Evolutionary conservation across 2,113 vertebrate species (phyloP).

Genomic region (Charina bottae): DNA sequence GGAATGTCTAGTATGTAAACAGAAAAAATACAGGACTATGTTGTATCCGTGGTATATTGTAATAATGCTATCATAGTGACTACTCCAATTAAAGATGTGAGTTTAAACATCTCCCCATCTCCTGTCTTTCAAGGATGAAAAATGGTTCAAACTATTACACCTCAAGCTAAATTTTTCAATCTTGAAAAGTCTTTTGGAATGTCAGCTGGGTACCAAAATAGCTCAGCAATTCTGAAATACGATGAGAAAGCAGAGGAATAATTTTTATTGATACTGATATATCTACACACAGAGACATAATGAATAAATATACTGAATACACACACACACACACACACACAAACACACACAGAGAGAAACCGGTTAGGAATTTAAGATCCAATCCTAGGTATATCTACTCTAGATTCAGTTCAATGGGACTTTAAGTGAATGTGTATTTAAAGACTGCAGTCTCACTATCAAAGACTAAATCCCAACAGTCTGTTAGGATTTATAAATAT

Average conservation of each 20-base stretch:
- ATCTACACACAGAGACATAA: not conserved
- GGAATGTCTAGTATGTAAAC: constrained; percentile 17
- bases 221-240: constrained; percentile 43
- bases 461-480: not conserved
- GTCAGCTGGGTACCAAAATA: constrained; percentile 32
- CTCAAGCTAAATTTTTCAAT: constrained; percentile 13
- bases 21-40: not conserved
- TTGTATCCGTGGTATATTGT: not conserved
- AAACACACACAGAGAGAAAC: not conserved
- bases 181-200: constrained; percentile 4
- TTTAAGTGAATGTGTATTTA: not conserved
- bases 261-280: not conserved
- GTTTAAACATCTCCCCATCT: not conserved
- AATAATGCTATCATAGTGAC: constrained; percentile 1
- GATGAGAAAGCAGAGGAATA: constrained; percentile 11
- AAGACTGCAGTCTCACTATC: not conserved
- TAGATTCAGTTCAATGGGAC: not conserved
- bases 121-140: constrained; percentile 5
- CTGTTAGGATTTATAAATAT: too few relatives aligned
- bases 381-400: not conserved
- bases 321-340: not conserved
- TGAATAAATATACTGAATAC: not conserved
- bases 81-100: constrained; percentile 23
- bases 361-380: not conserved
- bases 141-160: constrained; percentile 14